Evolutionary conservation across 2,888 invertebrate species (phyloP).

Genomic region (Apotomis betuletana): DNA sequence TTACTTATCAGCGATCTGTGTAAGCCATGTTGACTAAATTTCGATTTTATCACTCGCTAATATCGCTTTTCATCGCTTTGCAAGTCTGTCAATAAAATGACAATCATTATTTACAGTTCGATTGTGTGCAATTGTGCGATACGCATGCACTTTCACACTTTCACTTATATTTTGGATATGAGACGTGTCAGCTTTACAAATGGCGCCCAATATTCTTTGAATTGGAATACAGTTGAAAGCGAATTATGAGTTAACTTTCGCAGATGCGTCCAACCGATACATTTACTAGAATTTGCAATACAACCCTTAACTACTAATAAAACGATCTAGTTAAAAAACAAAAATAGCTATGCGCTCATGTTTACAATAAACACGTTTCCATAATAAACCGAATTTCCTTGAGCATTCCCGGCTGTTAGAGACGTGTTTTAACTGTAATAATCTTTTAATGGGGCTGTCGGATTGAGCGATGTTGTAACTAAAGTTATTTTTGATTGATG

Average conservation of each 20-base stretch:
- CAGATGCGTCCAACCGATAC: neutral
- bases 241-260: constrained; percentile 1
- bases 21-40: neutral
- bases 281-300: neutral
- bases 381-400: constrained; percentile 19
- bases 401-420: constrained; percentile 13
- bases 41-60: neutral
- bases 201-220: constrained; percentile 16
- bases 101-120: constrained; percentile 30
- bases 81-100: constrained; percentile 28
- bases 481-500: constrained; percentile 21
- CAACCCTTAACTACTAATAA: neutral
- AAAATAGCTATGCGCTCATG: constrained; percentile 13
- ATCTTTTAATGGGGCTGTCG: constrained; percentile 19
- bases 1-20: too few species aligned
- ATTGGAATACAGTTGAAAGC: constrained; percentile 1
- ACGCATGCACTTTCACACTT: constrained; percentile 34
- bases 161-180: constrained; percentile 33
- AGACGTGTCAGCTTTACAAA: constrained; percentile 32
- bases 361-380: constrained; percentile 16
- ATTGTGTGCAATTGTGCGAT: constrained; percentile 29
- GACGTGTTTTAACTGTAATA: constrained; percentile 20
- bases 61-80: constrained; percentile 20
- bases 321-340: neutral
- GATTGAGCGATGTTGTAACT: constrained; percentile 21